Conservation (phyloP, 2,113 vertebrate species). For the Tachuris rubrigastra region DNA sequence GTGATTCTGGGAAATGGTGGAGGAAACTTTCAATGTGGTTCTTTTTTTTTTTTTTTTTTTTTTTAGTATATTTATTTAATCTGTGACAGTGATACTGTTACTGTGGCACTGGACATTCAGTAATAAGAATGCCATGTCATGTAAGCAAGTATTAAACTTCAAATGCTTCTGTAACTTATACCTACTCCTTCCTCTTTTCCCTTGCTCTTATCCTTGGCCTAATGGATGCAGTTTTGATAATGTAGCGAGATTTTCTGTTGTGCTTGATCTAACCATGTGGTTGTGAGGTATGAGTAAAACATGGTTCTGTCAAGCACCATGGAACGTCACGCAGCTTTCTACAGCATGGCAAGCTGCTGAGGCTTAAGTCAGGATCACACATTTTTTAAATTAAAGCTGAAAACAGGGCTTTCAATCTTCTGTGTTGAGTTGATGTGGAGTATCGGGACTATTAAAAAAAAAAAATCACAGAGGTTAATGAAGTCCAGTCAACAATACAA, state of each 20-base stretch:
- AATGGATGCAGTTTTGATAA: slow-evolving; percentile 91
- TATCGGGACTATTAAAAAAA: slow-evolving; percentile 45
- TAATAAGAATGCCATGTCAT: slow-evolving; percentile 74
- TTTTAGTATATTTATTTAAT: slow-evolving; percentile 57
- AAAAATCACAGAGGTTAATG: slow-evolving; percentile 50
- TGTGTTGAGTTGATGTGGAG: slow-evolving; percentile 62
- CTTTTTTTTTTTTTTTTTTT: neutral
- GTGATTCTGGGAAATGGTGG: slow-evolving; percentile 64
- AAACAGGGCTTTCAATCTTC: slow-evolving; percentile 66
- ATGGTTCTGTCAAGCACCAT: slow-evolving; percentile 99
- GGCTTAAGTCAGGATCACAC: slow-evolving; percentile 76
- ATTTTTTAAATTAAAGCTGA: slow-evolving; percentile 66
- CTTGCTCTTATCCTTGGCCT: slow-evolving; percentile 82
- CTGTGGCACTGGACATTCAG: slow-evolving; percentile 69
- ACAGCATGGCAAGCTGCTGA: slow-evolving; percentile 94
- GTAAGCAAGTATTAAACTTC: slow-evolving; percentile 65
- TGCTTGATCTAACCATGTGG: slow-evolving; percentile 99
- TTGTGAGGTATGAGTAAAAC: slow-evolving; percentile 98
- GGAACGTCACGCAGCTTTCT: slow-evolving; percentile 98
- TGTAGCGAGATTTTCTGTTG: slow-evolving; percentile 99
- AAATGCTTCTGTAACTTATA: slow-evolving; percentile 58
- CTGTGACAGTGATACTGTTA: slow-evolving; percentile 68
- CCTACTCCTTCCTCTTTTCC: slow-evolving; percentile 71
- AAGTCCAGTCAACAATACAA: slow-evolving; percentile 24
- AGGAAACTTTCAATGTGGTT: slow-evolving; percentile 51